These are phyloP conservation scores for Patella vulgata DNA, from an alignment of 1,140 invertebrate species.

Conservation along the genomic window DNA sequence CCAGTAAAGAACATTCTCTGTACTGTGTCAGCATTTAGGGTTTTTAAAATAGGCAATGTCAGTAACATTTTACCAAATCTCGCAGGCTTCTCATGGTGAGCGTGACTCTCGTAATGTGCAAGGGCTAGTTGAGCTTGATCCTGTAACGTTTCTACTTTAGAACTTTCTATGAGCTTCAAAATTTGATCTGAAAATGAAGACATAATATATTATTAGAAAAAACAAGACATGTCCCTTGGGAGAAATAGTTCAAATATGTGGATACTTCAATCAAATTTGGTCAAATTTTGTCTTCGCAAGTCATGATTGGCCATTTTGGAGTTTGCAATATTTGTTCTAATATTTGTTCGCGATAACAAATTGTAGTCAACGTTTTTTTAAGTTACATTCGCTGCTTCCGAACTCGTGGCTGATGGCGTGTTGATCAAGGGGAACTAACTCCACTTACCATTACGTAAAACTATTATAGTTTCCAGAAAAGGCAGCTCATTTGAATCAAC, in stretches of 20 bases:
- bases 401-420: no score
- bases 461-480: slow-evolving; percentile 73
- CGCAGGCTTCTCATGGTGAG: slow-evolving; percentile 75
- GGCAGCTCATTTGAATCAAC: slow-evolving; percentile 72
- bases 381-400: no score
- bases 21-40: slow-evolving; percentile 77
- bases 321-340: no score
- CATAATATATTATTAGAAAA: no score
- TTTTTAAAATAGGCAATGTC: slow-evolving; percentile 76
- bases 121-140: slow-evolving; percentile 84
- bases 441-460: slow-evolving; percentile 72
- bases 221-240: no score
- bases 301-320: no score
- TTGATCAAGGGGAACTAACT: no score
- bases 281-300: no score
- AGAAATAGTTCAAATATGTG: no score
- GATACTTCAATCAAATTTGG: no score
- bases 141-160: slow-evolving; percentile 76
- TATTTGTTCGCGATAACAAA: no score
- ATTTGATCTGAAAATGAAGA: slow-evolving; percentile 27
- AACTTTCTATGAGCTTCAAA: slow-evolving; percentile 72
- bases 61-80: slow-evolving; percentile 84
- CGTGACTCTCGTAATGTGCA: slow-evolving; percentile 73
- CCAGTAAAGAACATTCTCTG: slow-evolving; percentile 89
- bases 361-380: no score